Base-by-base conservation (phyloP, 2,113 vertebrate species). In the Phrynosoma platyrhinos region DNA sequence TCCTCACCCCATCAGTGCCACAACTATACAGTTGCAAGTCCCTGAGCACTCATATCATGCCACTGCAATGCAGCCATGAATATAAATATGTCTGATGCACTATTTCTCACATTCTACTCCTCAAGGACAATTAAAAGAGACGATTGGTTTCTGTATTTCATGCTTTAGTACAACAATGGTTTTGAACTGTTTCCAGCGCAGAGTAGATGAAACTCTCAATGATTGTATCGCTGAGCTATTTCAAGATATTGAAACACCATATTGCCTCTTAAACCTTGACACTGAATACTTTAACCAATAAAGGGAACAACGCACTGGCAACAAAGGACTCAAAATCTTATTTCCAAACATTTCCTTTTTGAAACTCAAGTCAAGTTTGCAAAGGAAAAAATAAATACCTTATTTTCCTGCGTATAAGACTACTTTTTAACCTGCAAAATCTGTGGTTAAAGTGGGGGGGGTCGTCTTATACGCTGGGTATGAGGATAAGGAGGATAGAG, bases 361-460 rank as follows among this genome's bases (percentile, higher is more conserved):
- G 62, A 14, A 13, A 30, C 9, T 13, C 88, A 85, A 83, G 71
- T 20, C n/a, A 16, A 64, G 4, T 6, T 32, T 47, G 23, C 20
- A 64, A 62, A 66, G 20, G 66, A 88, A 89, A 94, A 92, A 66
- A 75, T 69, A 91, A 88, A 68, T 32, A n/a, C n/a, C n/a, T n/a
- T n/a, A n/a, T n/a, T n/a, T n/a, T n/a, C n/a, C n/a, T n/a, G n/a
- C n/a, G n/a, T n/a, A n/a, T n/a, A n/a, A n/a, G n/a, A n/a, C n/a
- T n/a, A n/a, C n/a, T n/a, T n/a, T n/a, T n/a, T n/a, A n/a, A n/a
- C n/a, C n/a, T n/a, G n/a, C n/a, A n/a, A n/a, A n/a, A n/a, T n/a
- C n/a, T n/a, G n/a, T n/a, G n/a, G n/a, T n/a, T n/a, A n/a, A n/a
- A n/a, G n/a, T n/a, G n/a, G n/a, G n/a, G n/a, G n/a, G n/a, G n/a